Percentiles rank a stretch among this genome's conserved stretches.
These are phyloP conservation scores for Volucella inflata DNA, from an alignment of 2,888 invertebrate species.

Conservation along the genomic window DNA sequence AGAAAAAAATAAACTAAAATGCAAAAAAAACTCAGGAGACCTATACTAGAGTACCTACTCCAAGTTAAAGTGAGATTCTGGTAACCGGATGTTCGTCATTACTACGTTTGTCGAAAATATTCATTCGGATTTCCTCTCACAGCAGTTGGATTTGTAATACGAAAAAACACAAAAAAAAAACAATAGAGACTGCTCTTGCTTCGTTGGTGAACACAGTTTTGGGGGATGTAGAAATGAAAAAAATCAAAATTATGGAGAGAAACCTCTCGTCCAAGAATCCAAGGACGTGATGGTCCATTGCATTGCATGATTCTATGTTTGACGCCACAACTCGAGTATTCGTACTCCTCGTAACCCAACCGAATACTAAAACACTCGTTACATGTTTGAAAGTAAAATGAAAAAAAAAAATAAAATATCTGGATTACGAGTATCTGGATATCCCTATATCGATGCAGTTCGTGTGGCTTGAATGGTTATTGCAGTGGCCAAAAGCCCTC, in stretches of 20 bases:
- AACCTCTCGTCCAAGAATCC: slow-evolving; percentile 22
- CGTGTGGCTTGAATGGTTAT: slow-evolving; percentile 46
- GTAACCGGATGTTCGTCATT: slow-evolving; percentile 68
- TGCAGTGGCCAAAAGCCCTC: slow-evolving; percentile 34
- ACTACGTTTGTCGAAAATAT: slow-evolving; percentile 34
- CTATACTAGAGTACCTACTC: background rate
- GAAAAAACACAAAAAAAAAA: background rate
- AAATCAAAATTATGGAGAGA: background rate
- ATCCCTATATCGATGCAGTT: background rate
- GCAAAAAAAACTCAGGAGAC: background rate
- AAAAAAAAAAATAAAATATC: slow-evolving; percentile 12
- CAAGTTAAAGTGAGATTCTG: slow-evolving; percentile 23
- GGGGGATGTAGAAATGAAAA: no score
- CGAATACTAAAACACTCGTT: slow-evolving; percentile 3
- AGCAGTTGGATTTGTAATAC: background rate
- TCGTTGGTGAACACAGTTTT: background rate
- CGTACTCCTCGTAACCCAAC: background rate
- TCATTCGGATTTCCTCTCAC: slow-evolving; percentile 14
- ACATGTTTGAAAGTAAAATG: background rate
- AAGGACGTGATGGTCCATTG: slow-evolving; percentile 56
- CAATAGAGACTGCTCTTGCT: background rate
- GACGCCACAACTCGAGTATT: background rate
- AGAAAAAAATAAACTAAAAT: background rate
- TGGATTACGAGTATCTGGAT: background rate
- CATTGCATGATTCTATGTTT: slow-evolving; percentile 22